phyloP scores from a whole-genome alignment of 2,888 invertebrate species.

The Rotaria socialis region DNA sequence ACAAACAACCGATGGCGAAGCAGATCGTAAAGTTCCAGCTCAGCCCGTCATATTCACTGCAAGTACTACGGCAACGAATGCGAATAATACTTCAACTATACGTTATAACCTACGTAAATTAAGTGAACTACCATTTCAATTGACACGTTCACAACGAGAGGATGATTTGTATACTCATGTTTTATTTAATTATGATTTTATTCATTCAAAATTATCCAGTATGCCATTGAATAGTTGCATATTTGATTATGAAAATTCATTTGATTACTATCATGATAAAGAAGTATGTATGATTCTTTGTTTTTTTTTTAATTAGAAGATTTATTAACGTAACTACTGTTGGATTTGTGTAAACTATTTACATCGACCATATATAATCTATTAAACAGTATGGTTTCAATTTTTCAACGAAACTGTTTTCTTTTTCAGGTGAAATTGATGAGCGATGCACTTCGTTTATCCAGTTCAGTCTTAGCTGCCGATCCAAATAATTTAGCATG shows the following conservation, averaged over 20 bases:
- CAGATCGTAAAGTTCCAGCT: conserved; percentile 78
- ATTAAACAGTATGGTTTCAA: too few species aligned
- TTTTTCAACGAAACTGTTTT: too few species aligned
- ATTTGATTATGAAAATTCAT: conserved; percentile 88
- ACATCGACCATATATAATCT: too few species aligned
- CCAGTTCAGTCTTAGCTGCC: conserved; percentile 82
- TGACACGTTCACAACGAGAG: conserved; percentile 82
- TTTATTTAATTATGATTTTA: conserved; percentile 92
- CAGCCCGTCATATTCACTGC: conserved; percentile 80
- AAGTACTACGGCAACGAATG: background rate
- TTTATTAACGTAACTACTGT: background rate
- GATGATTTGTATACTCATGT: conserved; percentile 84
- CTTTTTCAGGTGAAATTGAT: conserved; percentile 66
- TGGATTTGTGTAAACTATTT: too few species aligned
- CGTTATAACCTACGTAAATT: conserved; percentile 91
- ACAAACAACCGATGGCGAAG: conserved; percentile 66
- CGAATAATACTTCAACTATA: conserved; percentile 68
- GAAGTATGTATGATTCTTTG: conserved; percentile 48
- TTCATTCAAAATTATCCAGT: conserved; percentile 87
- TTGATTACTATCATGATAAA: conserved; percentile 54
- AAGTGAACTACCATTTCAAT: conserved; percentile 82
- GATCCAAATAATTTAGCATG: conserved; percentile 93
- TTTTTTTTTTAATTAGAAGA: background rate
- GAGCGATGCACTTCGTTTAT: conserved; percentile 82
- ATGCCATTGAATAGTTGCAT: conserved; percentile 89